Percentiles rank a stretch among this genome's conserved stretches.
Conservation (phyloP, 2,797 vertebrate species). For the Holocentrus rufus region DNA sequence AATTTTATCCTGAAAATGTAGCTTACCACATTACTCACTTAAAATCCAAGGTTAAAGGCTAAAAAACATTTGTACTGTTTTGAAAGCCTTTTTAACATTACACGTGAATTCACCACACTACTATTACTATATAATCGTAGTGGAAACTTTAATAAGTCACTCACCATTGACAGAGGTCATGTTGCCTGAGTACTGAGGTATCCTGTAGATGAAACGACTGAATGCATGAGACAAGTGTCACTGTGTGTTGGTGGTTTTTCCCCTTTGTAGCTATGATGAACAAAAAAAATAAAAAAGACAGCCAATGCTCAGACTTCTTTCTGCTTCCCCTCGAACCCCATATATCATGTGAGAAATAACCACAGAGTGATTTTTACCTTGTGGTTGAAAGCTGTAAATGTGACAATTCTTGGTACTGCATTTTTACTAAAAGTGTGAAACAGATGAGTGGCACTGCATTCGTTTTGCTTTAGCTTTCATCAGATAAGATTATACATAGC, state of each 20-base stretch:
- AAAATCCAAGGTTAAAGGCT: no score
- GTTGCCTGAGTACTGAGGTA: constrained; percentile 16
- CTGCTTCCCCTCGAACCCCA: not conserved
- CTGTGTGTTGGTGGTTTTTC: constrained; percentile 55
- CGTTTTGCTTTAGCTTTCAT: not conserved
- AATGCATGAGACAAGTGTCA: constrained; percentile 12
- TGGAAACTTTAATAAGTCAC: constrained; percentile 36
- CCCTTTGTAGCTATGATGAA: constrained; percentile 17
- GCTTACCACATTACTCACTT: no score
- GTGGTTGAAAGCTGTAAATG: not conserved
- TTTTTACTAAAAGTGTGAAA: not conserved
- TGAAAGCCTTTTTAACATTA: no score
- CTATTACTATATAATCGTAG: no score
- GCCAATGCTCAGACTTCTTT: not conserved
- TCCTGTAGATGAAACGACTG: constrained; percentile 18
- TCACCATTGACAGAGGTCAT: constrained; percentile 67
- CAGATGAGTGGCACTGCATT: not conserved
- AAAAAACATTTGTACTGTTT: no score
- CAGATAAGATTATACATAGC: no score
- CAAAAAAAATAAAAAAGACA: constrained; percentile 1
- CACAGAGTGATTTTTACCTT: constrained; percentile 9
- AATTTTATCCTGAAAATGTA: no score
- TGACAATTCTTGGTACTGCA: not conserved
- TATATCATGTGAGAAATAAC: constrained; percentile 39
- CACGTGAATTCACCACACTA: no score